Conservation (phyloP, 1,140 invertebrate genomes). For the Drosophila mojavensis region DNA sequence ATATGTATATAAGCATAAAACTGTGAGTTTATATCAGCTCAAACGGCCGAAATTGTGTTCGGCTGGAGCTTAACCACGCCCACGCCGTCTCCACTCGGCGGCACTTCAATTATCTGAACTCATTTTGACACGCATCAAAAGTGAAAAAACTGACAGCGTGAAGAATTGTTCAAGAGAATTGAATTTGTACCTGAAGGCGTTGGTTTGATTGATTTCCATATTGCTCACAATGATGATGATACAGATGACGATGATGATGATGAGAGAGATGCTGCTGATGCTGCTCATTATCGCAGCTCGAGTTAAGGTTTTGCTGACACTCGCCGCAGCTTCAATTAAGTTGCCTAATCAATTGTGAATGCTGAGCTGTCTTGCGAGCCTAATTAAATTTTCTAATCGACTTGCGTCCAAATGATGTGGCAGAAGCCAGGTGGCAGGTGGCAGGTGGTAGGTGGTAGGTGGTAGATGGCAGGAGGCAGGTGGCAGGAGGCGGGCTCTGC, state of each 20-base stretch:
- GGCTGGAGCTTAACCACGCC: slow-evolving; percentile 10
- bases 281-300: background rate
- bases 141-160: slow-evolving; percentile 28
- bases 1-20: slow-evolving; percentile 38
- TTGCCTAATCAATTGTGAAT: slow-evolving; percentile 51
- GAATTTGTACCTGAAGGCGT: slow-evolving; percentile 27
- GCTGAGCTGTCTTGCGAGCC: slow-evolving; percentile 20
- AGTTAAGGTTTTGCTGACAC: background rate
- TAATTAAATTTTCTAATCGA: slow-evolving; percentile 80
- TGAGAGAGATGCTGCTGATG: background rate
- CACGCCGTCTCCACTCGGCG: background rate
- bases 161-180: slow-evolving; percentile 15
- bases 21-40: slow-evolving; percentile 19
- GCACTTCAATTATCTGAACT: slow-evolving; percentile 32
- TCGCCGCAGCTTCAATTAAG: slow-evolving; percentile 28
- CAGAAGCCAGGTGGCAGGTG: slow-evolving; percentile 1
- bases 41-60: slow-evolving; percentile 9
- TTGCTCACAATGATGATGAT: slow-evolving; percentile 9
- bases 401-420: slow-evolving; percentile 35
- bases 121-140: slow-evolving; percentile 37
- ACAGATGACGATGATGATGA: background rate
- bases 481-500: background rate
- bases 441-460: background rate
- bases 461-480: background rate
- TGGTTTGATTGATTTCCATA: slow-evolving; percentile 37